Conservation (phyloP, 2,888 invertebrate species). For the Patella pellucida region DNA sequence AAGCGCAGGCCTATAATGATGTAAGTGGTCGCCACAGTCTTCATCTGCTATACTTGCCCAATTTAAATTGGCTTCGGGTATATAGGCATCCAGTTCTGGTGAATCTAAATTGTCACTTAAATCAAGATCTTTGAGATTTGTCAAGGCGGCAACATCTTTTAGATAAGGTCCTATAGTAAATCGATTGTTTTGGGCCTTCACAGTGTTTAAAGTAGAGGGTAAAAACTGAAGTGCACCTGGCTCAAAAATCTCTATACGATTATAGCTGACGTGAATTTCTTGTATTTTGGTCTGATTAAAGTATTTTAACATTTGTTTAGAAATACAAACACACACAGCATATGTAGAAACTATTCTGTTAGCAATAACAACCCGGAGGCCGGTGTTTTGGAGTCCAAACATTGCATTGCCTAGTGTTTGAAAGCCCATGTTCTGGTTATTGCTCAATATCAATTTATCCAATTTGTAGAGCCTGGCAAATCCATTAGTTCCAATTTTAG, state of each 20-base stretch:
- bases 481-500: too few species aligned
- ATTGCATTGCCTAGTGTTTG: not conserved
- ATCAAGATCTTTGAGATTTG: not conserved
- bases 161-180: constrained; percentile 28
- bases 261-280: constrained; percentile 6
- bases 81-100: too few species aligned
- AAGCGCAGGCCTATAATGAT: not conserved
- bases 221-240: constrained; percentile 25
- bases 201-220: constrained; percentile 16
- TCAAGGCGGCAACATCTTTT: not conserved
- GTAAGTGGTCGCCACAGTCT: not conserved
- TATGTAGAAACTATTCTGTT: constrained; percentile 5
- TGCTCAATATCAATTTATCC: not conserved
- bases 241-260: not conserved
- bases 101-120: not conserved
- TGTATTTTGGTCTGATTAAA: not conserved
- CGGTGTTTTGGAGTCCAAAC: not conserved
- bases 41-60: not conserved
- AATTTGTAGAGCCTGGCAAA: not conserved
- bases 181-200: constrained; percentile 20
- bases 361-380: not conserved
- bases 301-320: not conserved
- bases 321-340: constrained; percentile 2
- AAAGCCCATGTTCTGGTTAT: not conserved
- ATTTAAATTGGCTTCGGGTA: not conserved